Conservation (phyloP, 1,140 invertebrate genomes). For the Solen grandis region DNA sequence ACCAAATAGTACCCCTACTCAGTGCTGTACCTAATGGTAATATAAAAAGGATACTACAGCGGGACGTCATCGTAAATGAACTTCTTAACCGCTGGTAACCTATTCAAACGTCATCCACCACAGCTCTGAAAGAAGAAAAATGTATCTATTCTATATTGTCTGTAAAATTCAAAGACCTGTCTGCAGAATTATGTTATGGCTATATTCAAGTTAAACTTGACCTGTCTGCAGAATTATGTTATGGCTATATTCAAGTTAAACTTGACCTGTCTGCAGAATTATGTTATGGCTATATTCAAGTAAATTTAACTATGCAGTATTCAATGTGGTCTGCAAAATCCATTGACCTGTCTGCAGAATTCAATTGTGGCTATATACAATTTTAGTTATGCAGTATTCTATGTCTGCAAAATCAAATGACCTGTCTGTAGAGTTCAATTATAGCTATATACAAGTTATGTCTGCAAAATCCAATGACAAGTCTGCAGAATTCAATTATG, state of each 20-base stretch:
- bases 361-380: no score
- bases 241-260: no score
- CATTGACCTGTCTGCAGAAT: no score
- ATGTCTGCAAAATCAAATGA: neutral
- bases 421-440: neutral
- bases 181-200: no score
- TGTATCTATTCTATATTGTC: constrained; percentile 9
- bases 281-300: neutral
- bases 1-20: no score
- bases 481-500: no score
- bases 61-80: constrained; percentile 89
- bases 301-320: neutral
- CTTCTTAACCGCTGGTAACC: constrained; percentile 87
- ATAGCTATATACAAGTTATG: neutral
- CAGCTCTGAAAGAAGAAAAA: constrained; percentile 84
- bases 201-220: no score
- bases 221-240: no score
- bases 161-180: no score
- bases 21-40: no score
- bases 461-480: neutral
- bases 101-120: constrained; percentile 88
- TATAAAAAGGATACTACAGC: constrained; percentile 83
- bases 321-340: neutral
- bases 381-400: neutral
- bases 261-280: no score